Percentiles rank a stretch among this genome's conserved stretches.
Evolutionary conservation across 1,140 invertebrate species (phyloP).

Genomic region (Drosophila mayri): DNA sequence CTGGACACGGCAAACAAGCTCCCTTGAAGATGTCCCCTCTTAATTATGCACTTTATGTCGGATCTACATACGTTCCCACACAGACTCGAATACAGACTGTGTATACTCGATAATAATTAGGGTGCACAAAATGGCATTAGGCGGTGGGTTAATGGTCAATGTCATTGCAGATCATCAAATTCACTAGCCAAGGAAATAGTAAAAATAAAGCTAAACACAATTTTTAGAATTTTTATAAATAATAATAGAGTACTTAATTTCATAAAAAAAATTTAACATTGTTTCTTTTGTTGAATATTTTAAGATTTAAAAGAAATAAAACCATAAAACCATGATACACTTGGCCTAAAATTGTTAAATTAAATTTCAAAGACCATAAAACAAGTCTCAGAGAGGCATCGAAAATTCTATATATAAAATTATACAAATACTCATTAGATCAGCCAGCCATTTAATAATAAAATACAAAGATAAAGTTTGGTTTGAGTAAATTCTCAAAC

Average conservation of each 20-base stretch:
- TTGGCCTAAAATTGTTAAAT: background rate
- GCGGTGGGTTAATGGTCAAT: conserved; percentile 46
- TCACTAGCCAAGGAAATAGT: background rate
- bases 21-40: conserved; percentile 29
- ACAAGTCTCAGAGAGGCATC: background rate
- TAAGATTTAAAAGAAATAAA: too few species aligned
- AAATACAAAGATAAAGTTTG: background rate
- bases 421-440: background rate
- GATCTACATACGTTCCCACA: background rate
- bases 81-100: conserved; percentile 35
- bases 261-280: too few species aligned
- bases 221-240: background rate
- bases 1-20: conserved; percentile 34
- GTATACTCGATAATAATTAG: conserved; percentile 51
- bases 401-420: background rate
- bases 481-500: conserved; percentile 2
- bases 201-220: background rate
- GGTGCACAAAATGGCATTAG: conserved; percentile 54
- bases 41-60: conserved; percentile 66
- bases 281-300: too few species aligned
- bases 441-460: background rate
- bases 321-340: too few species aligned
- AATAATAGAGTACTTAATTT: too few species aligned
- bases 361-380: background rate
- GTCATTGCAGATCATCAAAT: background rate